Evolutionary conservation across 2,797 vertebrate species (phyloP).

Genomic region (Alcedo atthis): DNA sequence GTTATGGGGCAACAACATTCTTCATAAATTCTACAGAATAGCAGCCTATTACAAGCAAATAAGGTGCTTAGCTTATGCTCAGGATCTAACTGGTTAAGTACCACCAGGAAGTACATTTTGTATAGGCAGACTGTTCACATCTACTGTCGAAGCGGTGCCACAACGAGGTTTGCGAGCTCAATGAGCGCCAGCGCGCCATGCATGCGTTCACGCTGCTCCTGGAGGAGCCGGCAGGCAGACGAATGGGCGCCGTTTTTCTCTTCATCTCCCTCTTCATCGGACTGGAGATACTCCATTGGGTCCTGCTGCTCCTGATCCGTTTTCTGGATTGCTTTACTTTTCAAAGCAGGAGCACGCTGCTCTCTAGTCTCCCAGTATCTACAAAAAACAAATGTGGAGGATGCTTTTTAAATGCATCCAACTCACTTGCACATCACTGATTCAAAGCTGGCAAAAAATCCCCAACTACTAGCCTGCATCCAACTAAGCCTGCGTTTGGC

Average conservation of each 20-base stretch:
- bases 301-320: slow-evolving; percentile 93
- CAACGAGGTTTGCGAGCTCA: slow-evolving; percentile 94
- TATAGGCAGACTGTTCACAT: slow-evolving; percentile 46
- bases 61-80: slow-evolving; percentile 98
- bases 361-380: slow-evolving; percentile 96
- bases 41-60: slow-evolving; percentile 96
- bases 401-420: background rate
- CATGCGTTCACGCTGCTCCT: slow-evolving; percentile 95
- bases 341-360: slow-evolving; percentile 87
- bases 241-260: slow-evolving; percentile 82
- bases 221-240: slow-evolving; percentile 84
- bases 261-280: slow-evolving; percentile 86
- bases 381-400: background rate
- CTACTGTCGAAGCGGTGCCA: slow-evolving; percentile 84
- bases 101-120: slow-evolving; percentile 69
- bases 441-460: background rate
- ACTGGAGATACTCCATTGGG: slow-evolving; percentile 91
- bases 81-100: slow-evolving; percentile 76
- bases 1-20: slow-evolving; percentile 90
- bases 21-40: slow-evolving; percentile 98
- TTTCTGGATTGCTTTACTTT: slow-evolving; percentile 85
- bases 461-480: background rate
- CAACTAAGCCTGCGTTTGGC: background rate
- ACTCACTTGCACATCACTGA: accelerated
- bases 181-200: slow-evolving; percentile 96